These are phyloP conservation scores for Ceyx cyanopectus DNA, from an alignment of 2,113 vertebrate genomes.

Conservation along the genomic window DNA sequence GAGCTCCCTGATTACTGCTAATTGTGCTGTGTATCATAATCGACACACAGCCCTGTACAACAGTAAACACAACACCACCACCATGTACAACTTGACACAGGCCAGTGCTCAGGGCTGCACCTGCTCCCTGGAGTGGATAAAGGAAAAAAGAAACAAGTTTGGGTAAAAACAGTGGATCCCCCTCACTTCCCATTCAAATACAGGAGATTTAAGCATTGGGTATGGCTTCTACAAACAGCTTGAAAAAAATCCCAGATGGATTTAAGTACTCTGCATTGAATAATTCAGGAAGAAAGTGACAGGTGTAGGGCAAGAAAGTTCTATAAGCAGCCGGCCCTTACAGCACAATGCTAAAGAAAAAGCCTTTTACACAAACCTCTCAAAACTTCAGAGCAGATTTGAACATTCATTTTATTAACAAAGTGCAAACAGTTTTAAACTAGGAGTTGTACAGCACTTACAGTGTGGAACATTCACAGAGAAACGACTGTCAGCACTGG, in stretches of 20 bases:
- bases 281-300: neutral
- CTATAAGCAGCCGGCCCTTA: rapidly evolving
- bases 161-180: rapidly evolving
- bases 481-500: conserved; percentile 5
- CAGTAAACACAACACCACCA: neutral
- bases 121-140: neutral
- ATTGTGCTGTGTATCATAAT: neutral
- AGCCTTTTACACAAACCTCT: neutral
- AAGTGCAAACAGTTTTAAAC: conserved; percentile 78
- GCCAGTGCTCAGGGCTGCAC: neutral
- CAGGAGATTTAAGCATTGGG: neutral
- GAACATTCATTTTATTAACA: conserved; percentile 83
- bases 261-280: neutral
- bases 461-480: neutral
- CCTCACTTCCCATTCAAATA: rapidly evolving
- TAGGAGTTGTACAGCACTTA: conserved; percentile 58
- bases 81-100: rapidly evolving
- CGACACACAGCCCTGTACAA: neutral
- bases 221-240: neutral
- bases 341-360: rapidly evolving
- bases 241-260: neutral
- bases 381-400: conserved; percentile 32
- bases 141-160: neutral
- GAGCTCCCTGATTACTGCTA: neutral
- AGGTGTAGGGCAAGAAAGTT: neutral